Evolutionary conservation across 1,140 invertebrate genomes (phyloP), one percentile per base, ranked within the genome.

Genomic region (Lasaia peninsularis): DNA sequence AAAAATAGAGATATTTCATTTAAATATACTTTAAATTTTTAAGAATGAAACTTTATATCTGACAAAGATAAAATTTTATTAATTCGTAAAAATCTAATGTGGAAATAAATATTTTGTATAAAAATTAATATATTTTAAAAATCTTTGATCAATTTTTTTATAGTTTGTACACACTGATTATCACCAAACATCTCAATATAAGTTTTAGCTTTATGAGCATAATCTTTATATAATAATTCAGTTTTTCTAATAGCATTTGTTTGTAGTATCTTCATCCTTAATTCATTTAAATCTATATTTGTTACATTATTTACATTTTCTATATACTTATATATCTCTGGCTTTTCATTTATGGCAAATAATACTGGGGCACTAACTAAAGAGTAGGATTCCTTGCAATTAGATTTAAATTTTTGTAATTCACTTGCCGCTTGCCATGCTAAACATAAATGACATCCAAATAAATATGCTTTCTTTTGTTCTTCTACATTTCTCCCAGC

Each of bases 391-490:
- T 93, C 93, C 28, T 91, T 78, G 33, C 73, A 79, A 11, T 83
- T 80, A n/a, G 81, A 84, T 40, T 73, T 75, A 28, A 85, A 73
- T 32, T 80, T 80, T 60, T 90, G 82, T 28, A 93, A 74, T 60
- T 94, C 93, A 44, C 91, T 86, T 20, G 90, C 92, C 7, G 93
- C 92, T 91, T 97, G 96, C 92, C 95, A 96, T 49, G 95, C 94
- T 58, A 96, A 90, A 52, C 94, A 95, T 35, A 97, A 90, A 86
- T 97, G 94, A 80, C 94, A 94, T 12, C 96, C 96, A 90, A 97
- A 97, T 58, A 94, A 89, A 77, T 94, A 95, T 0, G 95, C 96
- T 53, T 92, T 91, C 37, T 92, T 85, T 76, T 94, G 93, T 9
- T 93, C 82, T 20, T 91, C 84, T 49, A 91, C 71, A 34, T 86